These are phyloP conservation scores for Hylyphantes graminicola DNA, from an alignment of 1,140 invertebrate species.

Conservation along the genomic window DNA sequence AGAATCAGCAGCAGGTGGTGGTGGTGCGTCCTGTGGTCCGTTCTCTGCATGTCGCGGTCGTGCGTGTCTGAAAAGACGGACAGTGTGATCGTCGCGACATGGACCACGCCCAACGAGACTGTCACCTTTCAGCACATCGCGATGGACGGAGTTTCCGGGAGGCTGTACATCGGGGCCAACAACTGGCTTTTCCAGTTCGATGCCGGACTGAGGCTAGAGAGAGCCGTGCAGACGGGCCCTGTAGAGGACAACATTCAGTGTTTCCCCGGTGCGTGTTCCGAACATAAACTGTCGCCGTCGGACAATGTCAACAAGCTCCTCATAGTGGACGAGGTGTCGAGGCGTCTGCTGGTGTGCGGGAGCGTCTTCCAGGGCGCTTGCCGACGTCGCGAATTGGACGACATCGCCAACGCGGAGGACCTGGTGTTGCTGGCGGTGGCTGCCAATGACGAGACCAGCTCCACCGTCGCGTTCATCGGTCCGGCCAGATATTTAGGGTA, in stretches of 20 bases:
- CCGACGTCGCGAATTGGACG: conserved; percentile 83
- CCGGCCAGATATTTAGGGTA: conserved; percentile 84
- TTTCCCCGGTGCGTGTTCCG: conserved; percentile 82
- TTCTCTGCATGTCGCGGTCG: conserved; percentile 43
- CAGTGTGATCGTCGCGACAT: conserved; percentile 62
- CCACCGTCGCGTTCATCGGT: conserved; percentile 93
- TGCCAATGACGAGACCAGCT: conserved; percentile 90
- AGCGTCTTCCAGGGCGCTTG: conserved; percentile 89
- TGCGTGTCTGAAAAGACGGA: neutral
- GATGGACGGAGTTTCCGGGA: conserved; percentile 73
- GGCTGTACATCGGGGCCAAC: conserved; percentile 82
- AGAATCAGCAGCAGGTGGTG: conserved; percentile 37
- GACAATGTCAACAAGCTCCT: conserved; percentile 94
- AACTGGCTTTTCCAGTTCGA: conserved; percentile 87
- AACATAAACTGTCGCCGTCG: conserved; percentile 72
- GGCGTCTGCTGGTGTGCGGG: conserved; percentile 87
- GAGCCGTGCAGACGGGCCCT: conserved; percentile 78
- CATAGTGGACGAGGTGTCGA: conserved; percentile 83
- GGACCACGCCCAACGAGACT: conserved; percentile 65
- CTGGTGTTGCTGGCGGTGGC: conserved; percentile 85
- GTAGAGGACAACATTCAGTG: conserved; percentile 86
- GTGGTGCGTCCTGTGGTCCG: conserved; percentile 48
- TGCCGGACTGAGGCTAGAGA: conserved; percentile 77
- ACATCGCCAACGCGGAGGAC: conserved; percentile 81
- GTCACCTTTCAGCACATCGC: conserved; percentile 72